These are phyloP conservation scores for Chiridota heheva DNA, from an alignment of 35 echinoderm and acorn worm genomes.

Conservation along the genomic window DNA sequence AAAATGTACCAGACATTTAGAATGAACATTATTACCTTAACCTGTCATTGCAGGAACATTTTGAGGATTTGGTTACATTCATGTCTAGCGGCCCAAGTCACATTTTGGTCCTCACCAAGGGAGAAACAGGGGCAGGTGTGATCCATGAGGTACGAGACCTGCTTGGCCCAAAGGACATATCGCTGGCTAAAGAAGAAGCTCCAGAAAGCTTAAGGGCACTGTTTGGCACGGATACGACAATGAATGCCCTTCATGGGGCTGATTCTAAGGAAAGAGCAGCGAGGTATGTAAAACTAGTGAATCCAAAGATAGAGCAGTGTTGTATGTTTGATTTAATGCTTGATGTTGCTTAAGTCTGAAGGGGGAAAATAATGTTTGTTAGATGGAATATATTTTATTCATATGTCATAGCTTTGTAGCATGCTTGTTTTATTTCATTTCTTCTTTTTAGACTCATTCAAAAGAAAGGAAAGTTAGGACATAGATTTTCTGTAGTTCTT, in stretches of 20 bases:
- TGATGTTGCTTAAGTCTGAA: too few relatives aligned
- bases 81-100: constrained; percentile 87
- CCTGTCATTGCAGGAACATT: constrained; percentile 73
- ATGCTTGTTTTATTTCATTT: too few relatives aligned
- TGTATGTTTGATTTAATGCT: too few relatives aligned
- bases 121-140: constrained; percentile 94
- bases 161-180: constrained; percentile 87
- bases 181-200: constrained; percentile 83
- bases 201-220: constrained; percentile 89
- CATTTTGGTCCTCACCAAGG: constrained; percentile 84
- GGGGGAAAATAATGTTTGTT: too few relatives aligned
- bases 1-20: too few relatives aligned
- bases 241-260: constrained; percentile 95
- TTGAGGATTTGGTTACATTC: constrained; percentile 83
- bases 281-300: constrained; percentile 66
- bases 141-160: constrained; percentile 70
- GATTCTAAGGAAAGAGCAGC: constrained; percentile 94
- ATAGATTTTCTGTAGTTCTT: too few relatives aligned
- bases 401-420: too few relatives aligned
- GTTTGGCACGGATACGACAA: constrained; percentile 93
- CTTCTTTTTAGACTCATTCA: too few relatives aligned
- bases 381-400: too few relatives aligned
- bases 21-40: too few relatives aligned
- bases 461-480: too few relatives aligned
- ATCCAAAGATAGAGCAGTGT: too few relatives aligned